Percentiles rank a stretch among this genome's conserved stretches.
phyloP scores from a whole-genome alignment of 2,888 invertebrate genomes.

The Mythimna pallens region DNA sequence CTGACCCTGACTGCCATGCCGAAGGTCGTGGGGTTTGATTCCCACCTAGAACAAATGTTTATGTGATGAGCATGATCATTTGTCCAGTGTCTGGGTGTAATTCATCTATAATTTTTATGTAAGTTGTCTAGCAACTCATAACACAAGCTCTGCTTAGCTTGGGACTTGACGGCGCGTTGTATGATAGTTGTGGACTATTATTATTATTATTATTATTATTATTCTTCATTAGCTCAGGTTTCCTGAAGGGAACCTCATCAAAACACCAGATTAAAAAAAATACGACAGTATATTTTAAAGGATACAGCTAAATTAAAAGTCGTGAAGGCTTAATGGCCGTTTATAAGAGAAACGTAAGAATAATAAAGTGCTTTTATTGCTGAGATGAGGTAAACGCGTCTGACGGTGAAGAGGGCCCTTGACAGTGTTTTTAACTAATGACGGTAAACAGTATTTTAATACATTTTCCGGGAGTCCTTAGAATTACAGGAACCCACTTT shows the following conservation, averaged over 20 bases:
- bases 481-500: too few relatives aligned
- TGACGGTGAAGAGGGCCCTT: conserved; percentile 52
- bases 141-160: too few relatives aligned
- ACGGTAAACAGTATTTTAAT: conserved; percentile 59
- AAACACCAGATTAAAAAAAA: conserved; percentile 47
- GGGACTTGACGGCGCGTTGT: too few relatives aligned
- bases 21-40: too few relatives aligned
- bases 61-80: too few relatives aligned
- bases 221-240: conserved; percentile 8
- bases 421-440: conserved; percentile 61
- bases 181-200: too few relatives aligned
- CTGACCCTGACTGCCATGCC: too few relatives aligned
- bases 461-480: background rate
- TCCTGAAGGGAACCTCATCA: conserved; percentile 36
- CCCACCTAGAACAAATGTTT: too few relatives aligned
- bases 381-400: conserved; percentile 46
- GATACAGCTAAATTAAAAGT: conserved; percentile 48
- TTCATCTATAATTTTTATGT: too few relatives aligned
- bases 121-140: too few relatives aligned
- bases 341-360: conserved; percentile 43
- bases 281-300: conserved; percentile 34
- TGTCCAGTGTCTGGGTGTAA: too few relatives aligned
- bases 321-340: conserved; percentile 47
- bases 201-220: too few relatives aligned
- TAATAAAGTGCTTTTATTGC: conserved; percentile 58